phyloP scores from a whole-genome alignment of 1,140 invertebrate species.

The Nymphalis io region DNA sequence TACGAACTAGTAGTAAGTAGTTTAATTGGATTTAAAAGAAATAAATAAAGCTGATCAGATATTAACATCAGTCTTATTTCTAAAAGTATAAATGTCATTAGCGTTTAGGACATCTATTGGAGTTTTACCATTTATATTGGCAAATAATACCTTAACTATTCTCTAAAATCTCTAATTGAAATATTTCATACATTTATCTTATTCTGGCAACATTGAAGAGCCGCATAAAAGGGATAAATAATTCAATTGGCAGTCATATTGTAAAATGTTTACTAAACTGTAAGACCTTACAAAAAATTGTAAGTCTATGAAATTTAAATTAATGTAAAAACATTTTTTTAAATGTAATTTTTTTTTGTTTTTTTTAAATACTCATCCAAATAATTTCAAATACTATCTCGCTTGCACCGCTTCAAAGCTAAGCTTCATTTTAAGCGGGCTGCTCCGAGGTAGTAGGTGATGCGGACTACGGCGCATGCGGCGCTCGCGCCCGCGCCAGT shows the following conservation, averaged over 20 bases:
- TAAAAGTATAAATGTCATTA: conserved; percentile 36
- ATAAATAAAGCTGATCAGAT: conserved; percentile 40
- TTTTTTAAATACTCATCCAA: background rate
- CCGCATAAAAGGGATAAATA: conserved; percentile 27
- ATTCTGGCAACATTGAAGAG: conserved; percentile 18
- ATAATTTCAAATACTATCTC: conserved; percentile 7
- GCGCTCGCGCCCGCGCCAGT: conserved; percentile 70
- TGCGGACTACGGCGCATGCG: conserved; percentile 55
- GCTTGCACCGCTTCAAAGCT: conserved; percentile 11
- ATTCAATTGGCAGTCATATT: conserved; percentile 32
- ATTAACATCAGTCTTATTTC: conserved; percentile 56
- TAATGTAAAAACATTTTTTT: conserved; percentile 3
- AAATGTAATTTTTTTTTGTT: conserved; percentile 4
- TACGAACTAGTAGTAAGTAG: conserved; percentile 19
- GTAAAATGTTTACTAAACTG: conserved; percentile 22
- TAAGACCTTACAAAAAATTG: conserved; percentile 25
- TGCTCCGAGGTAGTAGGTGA: conserved; percentile 36
- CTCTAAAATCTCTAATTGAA: conserved; percentile 35
- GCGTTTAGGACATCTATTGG: conserved; percentile 28
- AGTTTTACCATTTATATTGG: conserved; percentile 32
- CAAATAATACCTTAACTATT: conserved; percentile 33
- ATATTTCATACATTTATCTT: conserved; percentile 22
- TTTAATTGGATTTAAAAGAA: conserved; percentile 19
- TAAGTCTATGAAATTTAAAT: conserved; percentile 11
- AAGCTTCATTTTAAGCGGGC: conserved; percentile 22